These are phyloP conservation scores for Grantiella picta DNA, from an alignment of 2,113 vertebrate genomes.

Conservation along the genomic window DNA sequence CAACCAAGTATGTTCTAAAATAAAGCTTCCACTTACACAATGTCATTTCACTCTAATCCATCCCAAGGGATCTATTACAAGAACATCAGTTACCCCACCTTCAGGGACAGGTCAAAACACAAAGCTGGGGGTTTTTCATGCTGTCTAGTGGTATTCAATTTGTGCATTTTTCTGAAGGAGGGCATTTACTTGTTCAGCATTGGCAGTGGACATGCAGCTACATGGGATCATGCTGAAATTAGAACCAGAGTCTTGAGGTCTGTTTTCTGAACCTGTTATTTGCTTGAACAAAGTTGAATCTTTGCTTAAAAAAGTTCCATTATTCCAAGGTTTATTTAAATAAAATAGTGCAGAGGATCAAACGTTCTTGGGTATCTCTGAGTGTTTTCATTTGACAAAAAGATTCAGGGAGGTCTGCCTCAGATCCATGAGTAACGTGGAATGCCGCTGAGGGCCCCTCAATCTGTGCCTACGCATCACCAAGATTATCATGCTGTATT, in stretches of 20 bases:
- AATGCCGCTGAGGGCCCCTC: neutral
- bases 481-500: neutral
- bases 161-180: neutral
- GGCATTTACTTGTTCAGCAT: neutral
- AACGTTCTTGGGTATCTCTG: neutral
- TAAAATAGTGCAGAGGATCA: neutral
- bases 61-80: neutral
- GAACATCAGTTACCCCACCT: neutral
- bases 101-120: accelerated
- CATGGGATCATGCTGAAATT: neutral
- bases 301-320: neutral
- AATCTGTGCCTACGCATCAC: neutral
- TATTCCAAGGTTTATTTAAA: neutral
- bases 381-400: neutral
- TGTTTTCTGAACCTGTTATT: neutral
- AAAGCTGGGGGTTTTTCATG: accelerated
- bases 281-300: neutral
- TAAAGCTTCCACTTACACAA: neutral
- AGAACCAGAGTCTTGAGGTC: neutral
- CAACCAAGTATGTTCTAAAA: neutral
- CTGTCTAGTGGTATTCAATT: neutral
- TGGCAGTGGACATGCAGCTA: neutral
- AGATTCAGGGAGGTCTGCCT: neutral
- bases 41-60: neutral
- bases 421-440: accelerated